These are phyloP conservation scores for Atrichornis clamosus DNA, from an alignment of 2,113 vertebrate genomes.

Conservation along the genomic window DNA sequence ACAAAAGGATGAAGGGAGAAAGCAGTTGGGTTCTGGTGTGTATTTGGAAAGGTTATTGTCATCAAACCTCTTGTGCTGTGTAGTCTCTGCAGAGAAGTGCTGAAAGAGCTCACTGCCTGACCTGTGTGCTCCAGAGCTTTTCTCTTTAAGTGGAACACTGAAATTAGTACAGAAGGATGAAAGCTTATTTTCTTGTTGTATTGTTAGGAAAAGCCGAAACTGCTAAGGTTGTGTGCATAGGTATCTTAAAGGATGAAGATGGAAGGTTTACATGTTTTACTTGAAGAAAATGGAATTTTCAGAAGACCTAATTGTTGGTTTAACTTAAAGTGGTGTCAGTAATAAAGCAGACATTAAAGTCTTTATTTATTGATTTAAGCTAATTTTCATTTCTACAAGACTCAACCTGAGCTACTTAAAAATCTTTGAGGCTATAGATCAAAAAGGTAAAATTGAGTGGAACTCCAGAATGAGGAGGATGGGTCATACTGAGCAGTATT, in stretches of 20 bases:
- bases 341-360: neutral
- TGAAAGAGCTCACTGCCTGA: neutral
- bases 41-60: neutral
- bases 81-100: neutral
- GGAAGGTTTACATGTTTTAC: neutral
- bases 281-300: neutral
- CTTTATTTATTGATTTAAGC: neutral
- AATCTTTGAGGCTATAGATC: neutral
- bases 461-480: neutral
- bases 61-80: neutral
- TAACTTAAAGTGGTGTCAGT: neutral
- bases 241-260: neutral
- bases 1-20: neutral
- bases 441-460: neutral
- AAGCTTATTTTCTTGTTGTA: neutral
- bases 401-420: neutral
- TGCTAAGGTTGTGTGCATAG: fast-evolving
- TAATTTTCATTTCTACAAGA: neutral
- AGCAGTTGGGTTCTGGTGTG: neutral
- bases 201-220: neutral
- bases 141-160: neutral
- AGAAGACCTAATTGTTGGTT: neutral
- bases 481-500: neutral
- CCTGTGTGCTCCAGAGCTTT: neutral
- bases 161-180: neutral